phyloP scores from a whole-genome alignment of 2,797 vertebrate species.

The Fistularia commersonii region DNA sequence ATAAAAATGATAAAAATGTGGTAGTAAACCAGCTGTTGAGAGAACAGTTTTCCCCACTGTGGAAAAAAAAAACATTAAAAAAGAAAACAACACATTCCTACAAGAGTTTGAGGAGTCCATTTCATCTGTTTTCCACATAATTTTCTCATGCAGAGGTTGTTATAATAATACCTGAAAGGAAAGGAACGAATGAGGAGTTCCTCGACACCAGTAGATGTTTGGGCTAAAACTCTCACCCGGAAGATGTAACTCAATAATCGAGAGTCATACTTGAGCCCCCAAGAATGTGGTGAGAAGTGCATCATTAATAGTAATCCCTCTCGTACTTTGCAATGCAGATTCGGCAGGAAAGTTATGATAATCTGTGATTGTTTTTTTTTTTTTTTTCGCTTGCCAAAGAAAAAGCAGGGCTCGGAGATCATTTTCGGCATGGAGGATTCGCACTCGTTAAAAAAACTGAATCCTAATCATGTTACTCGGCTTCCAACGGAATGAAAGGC shows the following conservation, averaged over 20 bases:
- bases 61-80: slow-evolving; percentile 10
- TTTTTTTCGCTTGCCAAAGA: no score
- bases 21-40: slow-evolving; percentile 6
- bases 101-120: background rate
- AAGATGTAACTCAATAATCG: slow-evolving; percentile 9
- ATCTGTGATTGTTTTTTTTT: background rate
- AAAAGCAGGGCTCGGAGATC: background rate
- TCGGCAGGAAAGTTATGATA: no score
- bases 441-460: slow-evolving; percentile 5
- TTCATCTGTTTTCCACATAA: background rate
- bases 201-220: background rate
- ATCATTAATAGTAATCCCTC: background rate
- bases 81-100: slow-evolving; percentile 6
- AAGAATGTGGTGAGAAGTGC: slow-evolving; percentile 1
- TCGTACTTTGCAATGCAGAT: background rate
- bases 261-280: slow-evolving; percentile 2
- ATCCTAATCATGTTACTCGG: slow-evolving; percentile 13
- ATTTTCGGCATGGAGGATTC: background rate
- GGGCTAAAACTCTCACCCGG: slow-evolving; percentile 9
- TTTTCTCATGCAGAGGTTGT: background rate
- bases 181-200: background rate
- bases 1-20: slow-evolving; percentile 21
- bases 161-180: slow-evolving; percentile 1
- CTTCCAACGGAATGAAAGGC: background rate
- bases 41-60: slow-evolving; percentile 4